Conservation (phyloP, 1,140 invertebrate species). For the Meteorus sp. region DNA sequence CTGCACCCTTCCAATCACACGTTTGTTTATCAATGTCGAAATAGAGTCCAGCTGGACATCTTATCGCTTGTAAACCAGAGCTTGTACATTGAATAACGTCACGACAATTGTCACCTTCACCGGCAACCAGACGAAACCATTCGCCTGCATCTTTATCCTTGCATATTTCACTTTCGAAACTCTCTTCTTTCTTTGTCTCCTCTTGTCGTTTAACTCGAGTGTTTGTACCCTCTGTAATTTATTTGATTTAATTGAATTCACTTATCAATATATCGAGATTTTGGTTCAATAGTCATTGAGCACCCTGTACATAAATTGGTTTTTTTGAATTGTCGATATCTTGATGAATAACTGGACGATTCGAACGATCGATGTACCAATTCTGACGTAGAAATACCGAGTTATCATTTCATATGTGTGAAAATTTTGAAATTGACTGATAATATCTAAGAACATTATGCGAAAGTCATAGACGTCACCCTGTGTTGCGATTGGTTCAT, state of each 20-base stretch:
- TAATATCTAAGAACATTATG: no score
- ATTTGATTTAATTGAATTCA: neutral
- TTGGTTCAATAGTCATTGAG: no score
- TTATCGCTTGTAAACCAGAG: slow-evolving; percentile 88
- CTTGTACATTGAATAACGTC: slow-evolving; percentile 95
- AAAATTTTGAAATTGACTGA: neutral
- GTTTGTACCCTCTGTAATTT: slow-evolving; percentile 36
- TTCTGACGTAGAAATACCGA: no score
- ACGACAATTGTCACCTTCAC: slow-evolving; percentile 89
- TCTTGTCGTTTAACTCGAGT: slow-evolving; percentile 59
- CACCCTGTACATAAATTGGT: no score
- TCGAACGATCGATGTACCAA: no score
- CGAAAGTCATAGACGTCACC: no score
- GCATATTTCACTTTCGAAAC: slow-evolving; percentile 85
- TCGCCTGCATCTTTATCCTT: slow-evolving; percentile 95
- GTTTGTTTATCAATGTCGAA: slow-evolving; percentile 97
- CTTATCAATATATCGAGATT: neutral
- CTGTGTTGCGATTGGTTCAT: no score
- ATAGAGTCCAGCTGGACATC: slow-evolving; percentile 89
- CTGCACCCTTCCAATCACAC: slow-evolving; percentile 92
- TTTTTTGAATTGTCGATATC: no score
- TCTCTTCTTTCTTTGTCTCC: slow-evolving; percentile 77
- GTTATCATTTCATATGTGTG: slow-evolving; percentile 14
- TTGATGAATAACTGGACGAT: no score
- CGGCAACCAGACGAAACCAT: slow-evolving; percentile 88